A percentile compares a stretch with the other conserved stretches of the same genome.
Conservation (phyloP, 2,113 vertebrate genomes). For the Neodon shergylaensis region DNA sequence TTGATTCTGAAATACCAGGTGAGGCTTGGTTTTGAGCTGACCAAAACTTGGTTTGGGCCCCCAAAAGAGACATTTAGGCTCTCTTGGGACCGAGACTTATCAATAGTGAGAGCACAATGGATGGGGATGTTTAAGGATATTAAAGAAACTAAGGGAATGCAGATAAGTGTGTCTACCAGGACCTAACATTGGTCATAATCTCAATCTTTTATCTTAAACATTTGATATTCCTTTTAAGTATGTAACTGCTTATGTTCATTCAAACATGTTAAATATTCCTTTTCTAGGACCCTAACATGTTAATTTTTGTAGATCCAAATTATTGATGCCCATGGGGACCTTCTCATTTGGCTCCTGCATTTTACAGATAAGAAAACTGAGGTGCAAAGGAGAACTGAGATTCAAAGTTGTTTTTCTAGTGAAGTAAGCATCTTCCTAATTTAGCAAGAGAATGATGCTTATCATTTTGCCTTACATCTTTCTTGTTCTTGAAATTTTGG, state of each 20-base stretch:
- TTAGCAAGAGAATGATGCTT: conserved; percentile 15
- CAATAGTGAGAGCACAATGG: not conserved
- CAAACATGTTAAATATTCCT: not conserved
- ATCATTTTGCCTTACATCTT: not conserved
- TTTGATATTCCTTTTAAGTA: not conserved
- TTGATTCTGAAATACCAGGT: not conserved
- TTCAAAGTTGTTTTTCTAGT: conserved; percentile 37
- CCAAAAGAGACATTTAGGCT: not conserved
- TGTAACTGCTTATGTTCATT: not conserved
- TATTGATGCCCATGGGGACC: not conserved
- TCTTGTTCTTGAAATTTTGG: conserved; percentile 35
- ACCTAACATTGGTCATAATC: not conserved
- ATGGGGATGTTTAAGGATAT: not conserved
- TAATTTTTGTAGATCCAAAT: not conserved
- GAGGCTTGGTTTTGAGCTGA: not conserved
- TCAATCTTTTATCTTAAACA: not conserved
- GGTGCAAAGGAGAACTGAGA: not conserved
- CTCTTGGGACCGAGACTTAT: not conserved
- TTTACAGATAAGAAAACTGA: conserved; percentile 17
- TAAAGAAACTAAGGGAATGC: conserved; percentile 16
- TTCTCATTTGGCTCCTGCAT: not conserved
- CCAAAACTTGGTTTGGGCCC: not conserved
- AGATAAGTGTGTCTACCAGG: not conserved
- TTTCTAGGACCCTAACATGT: not conserved
- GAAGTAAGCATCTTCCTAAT: conserved; percentile 5